phyloP scores from a whole-genome alignment of 2,888 invertebrate species.

The Eurytoma californica region DNA sequence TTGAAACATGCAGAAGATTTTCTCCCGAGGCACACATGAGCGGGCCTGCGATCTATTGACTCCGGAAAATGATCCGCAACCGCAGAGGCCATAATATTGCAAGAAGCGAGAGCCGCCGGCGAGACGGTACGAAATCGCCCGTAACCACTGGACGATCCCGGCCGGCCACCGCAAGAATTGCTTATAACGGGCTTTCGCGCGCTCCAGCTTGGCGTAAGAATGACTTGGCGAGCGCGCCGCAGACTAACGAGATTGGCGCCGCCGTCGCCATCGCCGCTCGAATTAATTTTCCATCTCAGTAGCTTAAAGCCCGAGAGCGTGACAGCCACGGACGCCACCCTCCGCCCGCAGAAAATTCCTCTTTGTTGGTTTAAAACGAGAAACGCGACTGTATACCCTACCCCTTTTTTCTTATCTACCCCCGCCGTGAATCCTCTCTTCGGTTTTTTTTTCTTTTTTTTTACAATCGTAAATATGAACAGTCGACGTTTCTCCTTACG shows the following conservation, averaged over 20 bases:
- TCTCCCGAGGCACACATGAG: neutral
- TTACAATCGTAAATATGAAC: too few relatives aligned
- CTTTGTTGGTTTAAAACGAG: too few relatives aligned
- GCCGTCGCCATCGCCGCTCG: conserved; percentile 47
- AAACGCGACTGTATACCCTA: too few relatives aligned
- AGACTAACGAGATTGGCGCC: conserved; percentile 58
- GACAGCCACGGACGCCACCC: neutral
- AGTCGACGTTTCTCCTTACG: too few relatives aligned
- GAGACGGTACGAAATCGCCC: conserved; percentile 54
- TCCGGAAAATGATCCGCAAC: conserved; percentile 53
- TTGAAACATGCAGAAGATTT: too few relatives aligned
- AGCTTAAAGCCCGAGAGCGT: neutral
- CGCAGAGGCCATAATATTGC: conserved; percentile 53
- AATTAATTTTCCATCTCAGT: conserved; percentile 57
- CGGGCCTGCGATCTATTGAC: neutral
- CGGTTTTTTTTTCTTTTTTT: too few relatives aligned
- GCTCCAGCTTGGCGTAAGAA: conserved; percentile 1
- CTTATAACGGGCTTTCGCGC: conserved; percentile 42
- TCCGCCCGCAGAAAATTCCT: neutral
- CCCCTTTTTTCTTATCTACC: too few relatives aligned
- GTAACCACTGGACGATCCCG: conserved; percentile 57
- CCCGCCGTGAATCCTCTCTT: too few relatives aligned
- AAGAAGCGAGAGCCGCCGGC: conserved; percentile 9
- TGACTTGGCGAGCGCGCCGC: conserved; percentile 54
- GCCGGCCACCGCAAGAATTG: conserved; percentile 62